Evolutionary conservation across 2,113 vertebrate species (phyloP).

Genomic region (Lota lota): DNA sequence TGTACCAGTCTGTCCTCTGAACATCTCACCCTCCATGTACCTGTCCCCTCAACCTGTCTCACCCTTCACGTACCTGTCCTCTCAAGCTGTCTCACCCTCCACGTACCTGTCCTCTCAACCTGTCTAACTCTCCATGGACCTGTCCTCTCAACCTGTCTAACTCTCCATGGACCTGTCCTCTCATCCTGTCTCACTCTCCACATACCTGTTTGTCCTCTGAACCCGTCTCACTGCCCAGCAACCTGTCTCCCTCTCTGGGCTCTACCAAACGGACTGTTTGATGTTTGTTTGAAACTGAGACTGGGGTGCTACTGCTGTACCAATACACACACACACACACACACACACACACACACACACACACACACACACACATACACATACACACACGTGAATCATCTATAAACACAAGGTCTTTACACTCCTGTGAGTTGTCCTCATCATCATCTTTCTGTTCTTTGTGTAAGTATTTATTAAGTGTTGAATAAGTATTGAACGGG

Average conservation of each 20-base stretch:
- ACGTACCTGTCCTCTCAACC: not conserved
- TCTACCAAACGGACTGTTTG: no score
- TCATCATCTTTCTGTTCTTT: no score
- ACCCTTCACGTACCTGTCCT: not conserved
- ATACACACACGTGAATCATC: not conserved
- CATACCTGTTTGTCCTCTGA: no score
- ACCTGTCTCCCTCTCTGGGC: conserved; percentile 3
- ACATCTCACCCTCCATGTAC: not conserved
- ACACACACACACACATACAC: not conserved
- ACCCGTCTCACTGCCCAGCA: no score
- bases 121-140: not conserved
- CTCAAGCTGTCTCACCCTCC: not conserved
- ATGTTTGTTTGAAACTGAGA: not conserved
- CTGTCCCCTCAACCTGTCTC: not conserved
- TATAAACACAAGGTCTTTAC: no score
- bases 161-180: not conserved
- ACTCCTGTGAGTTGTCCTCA: no score
- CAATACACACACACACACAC: not conserved
- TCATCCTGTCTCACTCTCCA: no score
- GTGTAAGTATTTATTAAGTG: no score
- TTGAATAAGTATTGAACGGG: no score
- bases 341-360: not conserved
- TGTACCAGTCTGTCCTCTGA: not conserved
- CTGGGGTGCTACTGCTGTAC: no score
- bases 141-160: not conserved